Base-by-base conservation (phyloP, 2,113 vertebrate species). In the Climacteris rufus region DNA sequence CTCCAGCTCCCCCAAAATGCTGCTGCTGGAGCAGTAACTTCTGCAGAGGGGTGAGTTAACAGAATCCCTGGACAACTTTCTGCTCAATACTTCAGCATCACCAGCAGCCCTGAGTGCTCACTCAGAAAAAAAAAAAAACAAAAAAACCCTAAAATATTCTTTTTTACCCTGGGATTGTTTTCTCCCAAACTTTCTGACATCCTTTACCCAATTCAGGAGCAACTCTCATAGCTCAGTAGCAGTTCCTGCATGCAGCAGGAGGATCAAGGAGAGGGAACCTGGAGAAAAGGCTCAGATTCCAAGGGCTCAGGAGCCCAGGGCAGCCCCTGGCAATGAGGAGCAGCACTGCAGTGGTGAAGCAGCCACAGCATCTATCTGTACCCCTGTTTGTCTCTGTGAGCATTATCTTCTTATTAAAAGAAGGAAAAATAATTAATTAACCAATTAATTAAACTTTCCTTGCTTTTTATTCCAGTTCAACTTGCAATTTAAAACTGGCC, bases 391-490 rank as follows among this genome's bases (percentile, higher is more conserved):
- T 72, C 60, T 83, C 85, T 47, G 54, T 59, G 70, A 93, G 64
- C 89, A 83, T 95, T 93, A 83, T 93, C 91, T 87, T 25, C 79
- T 84, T 90, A 96, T 78, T 91, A 76, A 60, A 93, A 90, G 61
- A 47, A 19, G 47, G 66, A 75, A 78, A 89, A 91, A 94, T 53
- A 49, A 80, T 93, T 90, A 88, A 84, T 94, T 85, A 91, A 76
- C 57, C 74, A 88, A 93, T 87, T 96, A 96, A 96, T 96, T 96
- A 96, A 96, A 96, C 77, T 65, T 92, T 35, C 61, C 89, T 95
- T 85, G 37, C 44, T 86, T 89, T 94, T 92, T 92, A 71, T 80
- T 95, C 64, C 71, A 24, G 82, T 37, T 78, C 74, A 88, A 50
- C 91, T 64, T 87, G 57, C 63, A 94, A 72, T 97, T 97, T 94